phyloP scores from a whole-genome alignment of 2,888 invertebrate species.

The Hanleya hanleyi region DNA sequence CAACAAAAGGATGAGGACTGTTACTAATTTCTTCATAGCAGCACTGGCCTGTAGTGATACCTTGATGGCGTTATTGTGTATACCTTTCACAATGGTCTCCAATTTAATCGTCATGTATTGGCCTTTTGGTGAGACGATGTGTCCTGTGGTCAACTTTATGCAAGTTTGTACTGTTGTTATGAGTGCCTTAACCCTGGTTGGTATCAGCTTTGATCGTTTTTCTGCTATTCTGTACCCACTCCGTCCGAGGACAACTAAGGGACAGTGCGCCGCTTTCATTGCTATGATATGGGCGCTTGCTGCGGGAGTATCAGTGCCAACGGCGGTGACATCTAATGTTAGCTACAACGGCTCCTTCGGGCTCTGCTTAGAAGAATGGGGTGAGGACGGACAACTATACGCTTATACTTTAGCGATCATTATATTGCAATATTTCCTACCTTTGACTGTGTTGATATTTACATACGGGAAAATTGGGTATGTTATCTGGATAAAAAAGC shows the following conservation, averaged over 20 bases:
- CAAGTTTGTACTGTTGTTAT: constrained; percentile 79
- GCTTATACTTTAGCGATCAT: constrained; percentile 86
- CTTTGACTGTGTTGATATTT: constrained; percentile 85
- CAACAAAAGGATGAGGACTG: constrained; percentile 90
- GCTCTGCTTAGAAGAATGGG: constrained; percentile 49
- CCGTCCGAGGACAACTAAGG: constrained; percentile 85
- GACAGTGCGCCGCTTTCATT: constrained; percentile 82
- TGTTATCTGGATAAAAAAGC: constrained; percentile 89
- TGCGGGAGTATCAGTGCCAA: constrained; percentile 86
- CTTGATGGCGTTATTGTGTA: constrained; percentile 74
- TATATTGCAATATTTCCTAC: constrained; percentile 88
- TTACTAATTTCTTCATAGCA: constrained; percentile 83
- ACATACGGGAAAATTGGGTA: constrained; percentile 90
- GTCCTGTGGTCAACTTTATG: constrained; percentile 87
- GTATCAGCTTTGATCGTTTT: constrained; percentile 92
- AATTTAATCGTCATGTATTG: constrained; percentile 86
- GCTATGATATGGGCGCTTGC: constrained; percentile 84
- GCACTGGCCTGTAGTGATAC: constrained; percentile 74
- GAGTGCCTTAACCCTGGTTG: constrained; percentile 91
- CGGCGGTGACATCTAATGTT: constrained; percentile 81
- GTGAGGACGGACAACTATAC: constrained; percentile 40
- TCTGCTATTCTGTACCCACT: constrained; percentile 93
- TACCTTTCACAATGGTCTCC: constrained; percentile 80
- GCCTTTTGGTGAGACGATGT: constrained; percentile 89
- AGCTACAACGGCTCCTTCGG: constrained; percentile 38